These are phyloP conservation scores for Caradrina kadenii DNA, from an alignment of 2,888 invertebrate genomes.

Conservation along the genomic window DNA sequence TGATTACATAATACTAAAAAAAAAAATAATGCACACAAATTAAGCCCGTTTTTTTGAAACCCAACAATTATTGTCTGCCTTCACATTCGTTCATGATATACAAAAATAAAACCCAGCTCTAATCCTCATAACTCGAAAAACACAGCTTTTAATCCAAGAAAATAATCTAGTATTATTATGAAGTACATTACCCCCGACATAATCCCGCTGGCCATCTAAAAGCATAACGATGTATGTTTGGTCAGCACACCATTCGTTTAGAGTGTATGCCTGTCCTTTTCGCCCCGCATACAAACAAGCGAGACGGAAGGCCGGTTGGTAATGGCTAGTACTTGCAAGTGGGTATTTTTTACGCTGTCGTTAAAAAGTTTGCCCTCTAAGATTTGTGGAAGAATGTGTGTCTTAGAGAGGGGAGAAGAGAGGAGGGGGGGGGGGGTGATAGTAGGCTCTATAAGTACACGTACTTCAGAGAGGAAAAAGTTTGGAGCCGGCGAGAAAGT, in stretches of 20 bases:
- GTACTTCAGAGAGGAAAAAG: constrained; percentile 2
- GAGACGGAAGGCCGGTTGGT: constrained; percentile 28
- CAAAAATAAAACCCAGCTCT: constrained; percentile 2
- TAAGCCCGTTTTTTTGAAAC: neutral
- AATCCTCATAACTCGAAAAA: constrained; percentile 49
- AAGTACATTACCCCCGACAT: constrained; percentile 56
- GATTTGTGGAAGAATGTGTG: constrained; percentile 56
- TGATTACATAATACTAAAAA: neutral
- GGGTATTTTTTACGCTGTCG: constrained; percentile 64
- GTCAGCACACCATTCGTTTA: constrained; percentile 68
- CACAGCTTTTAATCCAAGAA: constrained; percentile 48
- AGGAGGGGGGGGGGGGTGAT: fast-evolving
- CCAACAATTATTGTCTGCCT: neutral
- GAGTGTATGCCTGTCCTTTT: constrained; percentile 50
- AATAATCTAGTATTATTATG: constrained; percentile 55
- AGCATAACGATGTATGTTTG: constrained; percentile 78
- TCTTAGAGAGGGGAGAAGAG: constrained; percentile 2
- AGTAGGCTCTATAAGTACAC: neutral
- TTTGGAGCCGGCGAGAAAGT: constrained; percentile 10
- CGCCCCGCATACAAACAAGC: neutral
- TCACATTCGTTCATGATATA: neutral
- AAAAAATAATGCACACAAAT: neutral
- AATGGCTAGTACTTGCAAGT: constrained; percentile 52
- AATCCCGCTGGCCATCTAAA: constrained; percentile 73
- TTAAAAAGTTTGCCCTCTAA: constrained; percentile 70